These are phyloP conservation scores for Antigone vipio DNA, from an alignment of 2,113 vertebrate genomes.

Conservation along the genomic window DNA sequence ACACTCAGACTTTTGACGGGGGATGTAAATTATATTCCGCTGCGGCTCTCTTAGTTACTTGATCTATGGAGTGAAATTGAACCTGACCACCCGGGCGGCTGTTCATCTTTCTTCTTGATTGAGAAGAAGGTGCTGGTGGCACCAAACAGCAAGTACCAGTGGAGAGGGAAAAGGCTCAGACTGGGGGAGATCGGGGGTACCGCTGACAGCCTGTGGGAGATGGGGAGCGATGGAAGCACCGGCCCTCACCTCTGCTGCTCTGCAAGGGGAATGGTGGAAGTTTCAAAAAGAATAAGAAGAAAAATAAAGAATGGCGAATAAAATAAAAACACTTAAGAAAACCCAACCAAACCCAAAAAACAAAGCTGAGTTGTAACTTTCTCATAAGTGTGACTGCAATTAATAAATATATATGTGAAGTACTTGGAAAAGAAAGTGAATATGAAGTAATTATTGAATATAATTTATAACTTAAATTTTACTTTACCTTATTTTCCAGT, in stretches of 20 bases:
- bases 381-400: not conserved
- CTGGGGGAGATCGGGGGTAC: not conserved
- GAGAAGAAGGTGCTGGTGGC: conserved; percentile 41
- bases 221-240: not conserved
- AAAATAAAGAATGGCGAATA: not conserved
- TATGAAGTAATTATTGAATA: not conserved
- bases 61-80: conserved; percentile 60
- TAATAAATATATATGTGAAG: not conserved
- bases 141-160: not conserved
- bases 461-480: not conserved
- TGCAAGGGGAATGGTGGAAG: not conserved
- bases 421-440: not conserved
- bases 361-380: not conserved
- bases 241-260: not conserved
- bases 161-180: not conserved
- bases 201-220: not conserved
- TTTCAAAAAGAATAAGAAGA: not conserved
- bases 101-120: conserved; percentile 58
- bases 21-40: conserved; percentile 55
- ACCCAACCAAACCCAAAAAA: no score
- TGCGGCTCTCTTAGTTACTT: conserved; percentile 38
- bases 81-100: conserved; percentile 12
- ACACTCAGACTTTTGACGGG: conserved; percentile 15
- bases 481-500: not conserved
- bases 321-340: not conserved